These are phyloP conservation scores for Sminthurinus signatus DNA, from an alignment of 1,140 invertebrate species.

Conservation along the genomic window DNA sequence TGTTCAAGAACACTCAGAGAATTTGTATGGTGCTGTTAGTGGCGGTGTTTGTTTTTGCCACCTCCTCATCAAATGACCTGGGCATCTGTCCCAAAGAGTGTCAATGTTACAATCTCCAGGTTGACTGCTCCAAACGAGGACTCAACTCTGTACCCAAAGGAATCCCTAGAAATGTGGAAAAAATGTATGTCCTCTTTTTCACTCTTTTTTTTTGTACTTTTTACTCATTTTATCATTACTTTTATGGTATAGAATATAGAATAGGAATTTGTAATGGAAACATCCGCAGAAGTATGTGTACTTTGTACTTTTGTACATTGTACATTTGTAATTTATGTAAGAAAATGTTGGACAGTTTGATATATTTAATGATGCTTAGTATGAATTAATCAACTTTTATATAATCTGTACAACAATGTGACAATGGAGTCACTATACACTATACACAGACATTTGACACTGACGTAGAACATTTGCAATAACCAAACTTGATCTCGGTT, in stretches of 20 bases:
- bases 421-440: too few relatives aligned
- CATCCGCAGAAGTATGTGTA: too few relatives aligned
- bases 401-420: too few relatives aligned
- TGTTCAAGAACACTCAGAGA: conserved; percentile 37
- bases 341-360: too few relatives aligned
- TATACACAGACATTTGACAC: too few relatives aligned
- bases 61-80: conserved; percentile 40
- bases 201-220: neutral
- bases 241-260: neutral
- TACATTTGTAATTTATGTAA: too few relatives aligned
- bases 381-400: too few relatives aligned
- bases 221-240: neutral
- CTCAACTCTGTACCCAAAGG: conserved; percentile 69
- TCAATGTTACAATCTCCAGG: conserved; percentile 63
- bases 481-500: too few relatives aligned
- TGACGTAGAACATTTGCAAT: too few relatives aligned
- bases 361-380: too few relatives aligned
- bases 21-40: conserved; percentile 39
- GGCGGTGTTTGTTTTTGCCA: conserved; percentile 38
- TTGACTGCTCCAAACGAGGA: conserved; percentile 73
- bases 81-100: conserved; percentile 68
- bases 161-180: conserved; percentile 65
- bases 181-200: conserved; percentile 62
- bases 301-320: too few relatives aligned
- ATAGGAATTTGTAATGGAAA: neutral